phyloP scores from a whole-genome alignment of 2,888 invertebrate species.

The Trichopoda pennipes region DNA sequence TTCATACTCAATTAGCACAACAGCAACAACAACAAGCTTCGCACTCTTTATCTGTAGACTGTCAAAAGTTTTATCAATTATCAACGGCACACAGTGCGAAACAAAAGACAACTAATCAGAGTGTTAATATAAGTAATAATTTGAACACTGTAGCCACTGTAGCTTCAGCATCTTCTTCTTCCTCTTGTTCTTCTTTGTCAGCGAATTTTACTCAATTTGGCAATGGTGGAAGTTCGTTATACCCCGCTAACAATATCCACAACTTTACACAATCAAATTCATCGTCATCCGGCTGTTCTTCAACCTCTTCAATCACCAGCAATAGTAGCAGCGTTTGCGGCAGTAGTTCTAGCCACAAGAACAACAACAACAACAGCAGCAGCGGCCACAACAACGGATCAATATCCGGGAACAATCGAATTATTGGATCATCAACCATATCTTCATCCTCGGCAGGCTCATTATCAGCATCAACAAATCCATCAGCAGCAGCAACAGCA shows the following conservation, averaged over 20 bases:
- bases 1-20: slow-evolving; percentile 79
- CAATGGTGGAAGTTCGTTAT: slow-evolving; percentile 80
- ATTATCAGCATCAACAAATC: slow-evolving; percentile 57
- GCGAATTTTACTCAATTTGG: slow-evolving; percentile 72
- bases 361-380: slow-evolving; percentile 38
- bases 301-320: slow-evolving; percentile 73
- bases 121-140: slow-evolving; percentile 23
- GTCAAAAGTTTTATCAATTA: slow-evolving; percentile 56
- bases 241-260: slow-evolving; percentile 78
- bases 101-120: slow-evolving; percentile 46
- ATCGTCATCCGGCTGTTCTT: slow-evolving; percentile 72
- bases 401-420: slow-evolving; percentile 71
- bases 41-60: slow-evolving; percentile 8
- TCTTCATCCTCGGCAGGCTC: slow-evolving; percentile 57
- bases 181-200: slow-evolving; percentile 60
- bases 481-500: slow-evolving; percentile 54
- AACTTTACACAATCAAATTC: slow-evolving; percentile 75
- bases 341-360: slow-evolving; percentile 62
- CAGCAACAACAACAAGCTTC: slow-evolving; percentile 54
- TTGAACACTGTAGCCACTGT: slow-evolving; percentile 20
- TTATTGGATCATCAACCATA: slow-evolving; percentile 55
- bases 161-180: too few relatives aligned
- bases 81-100: slow-evolving; percentile 46
- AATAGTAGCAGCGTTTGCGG: slow-evolving; percentile 74
- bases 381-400: slow-evolving; percentile 48